Conservation (phyloP, 2,797 vertebrate genomes). For the Sphaeramia orbicularis region DNA sequence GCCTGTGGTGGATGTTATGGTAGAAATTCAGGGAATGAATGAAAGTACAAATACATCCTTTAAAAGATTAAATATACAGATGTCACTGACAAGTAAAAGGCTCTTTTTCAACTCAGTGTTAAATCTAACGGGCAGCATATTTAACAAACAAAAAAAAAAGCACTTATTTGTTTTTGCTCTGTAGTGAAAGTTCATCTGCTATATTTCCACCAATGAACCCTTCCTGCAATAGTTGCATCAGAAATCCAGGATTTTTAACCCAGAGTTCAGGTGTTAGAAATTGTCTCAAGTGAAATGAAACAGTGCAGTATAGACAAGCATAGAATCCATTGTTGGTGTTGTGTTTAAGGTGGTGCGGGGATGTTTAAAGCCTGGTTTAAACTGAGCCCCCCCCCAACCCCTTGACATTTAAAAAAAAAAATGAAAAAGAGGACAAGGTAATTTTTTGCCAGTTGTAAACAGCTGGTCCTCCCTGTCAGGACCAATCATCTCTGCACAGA, state of each 20-base stretch:
- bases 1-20: too few relatives aligned
- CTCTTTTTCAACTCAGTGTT: too few relatives aligned
- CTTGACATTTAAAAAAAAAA: conserved; percentile 38
- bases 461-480: conserved; percentile 35
- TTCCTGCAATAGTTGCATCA: conserved; percentile 64
- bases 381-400: conserved; percentile 39
- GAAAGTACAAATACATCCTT: neutral
- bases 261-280: conserved; percentile 50
- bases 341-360: conserved; percentile 48
- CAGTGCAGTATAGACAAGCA: conserved; percentile 41
- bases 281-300: conserved; percentile 37
- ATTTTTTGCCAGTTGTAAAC: conserved; percentile 32
- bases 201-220: conserved; percentile 37
- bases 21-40: too few relatives aligned
- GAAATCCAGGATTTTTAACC: conserved; percentile 41
- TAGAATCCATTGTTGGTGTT: conserved; percentile 44
- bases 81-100: neutral
- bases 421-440: conserved; percentile 27
- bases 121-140: conserved; percentile 28
- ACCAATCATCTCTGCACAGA: conserved; percentile 34
- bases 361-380: conserved; percentile 54
- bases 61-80: neutral
- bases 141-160: conserved; percentile 12
- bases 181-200: conserved; percentile 42
- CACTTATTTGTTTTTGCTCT: conserved; percentile 42